phyloP scores from a whole-genome alignment of 2,113 vertebrate genomes.

The Elanoides forficatus region DNA sequence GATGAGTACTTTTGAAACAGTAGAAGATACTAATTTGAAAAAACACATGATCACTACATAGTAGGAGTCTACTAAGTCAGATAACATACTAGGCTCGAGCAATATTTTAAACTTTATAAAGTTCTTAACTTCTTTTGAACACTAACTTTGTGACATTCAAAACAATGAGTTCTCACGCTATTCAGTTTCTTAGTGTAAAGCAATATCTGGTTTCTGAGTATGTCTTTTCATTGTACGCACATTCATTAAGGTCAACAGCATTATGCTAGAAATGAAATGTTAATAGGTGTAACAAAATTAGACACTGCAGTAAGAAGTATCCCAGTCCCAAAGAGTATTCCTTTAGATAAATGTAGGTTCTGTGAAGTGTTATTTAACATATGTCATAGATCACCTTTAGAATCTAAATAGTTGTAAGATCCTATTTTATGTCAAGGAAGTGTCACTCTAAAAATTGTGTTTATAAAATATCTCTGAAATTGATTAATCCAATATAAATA shows the following conservation, averaged over 20 bases:
- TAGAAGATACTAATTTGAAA: neutral
- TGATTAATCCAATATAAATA: neutral
- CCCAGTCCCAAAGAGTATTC: neutral
- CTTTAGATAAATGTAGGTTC: neutral
- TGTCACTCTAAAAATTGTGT: neutral
- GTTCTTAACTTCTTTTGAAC: neutral
- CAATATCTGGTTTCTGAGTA: neutral
- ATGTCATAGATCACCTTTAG: neutral
- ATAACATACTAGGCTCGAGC: neutral
- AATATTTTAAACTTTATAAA: neutral
- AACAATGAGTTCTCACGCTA: neutral
- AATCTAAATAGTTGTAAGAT: neutral
- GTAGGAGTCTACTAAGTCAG: neutral
- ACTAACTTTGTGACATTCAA: neutral
- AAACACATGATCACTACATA: neutral
- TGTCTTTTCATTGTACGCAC: neutral
- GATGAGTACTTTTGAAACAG: neutral
- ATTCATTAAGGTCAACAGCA: neutral
- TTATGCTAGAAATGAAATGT: neutral
- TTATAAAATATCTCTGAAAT: neutral
- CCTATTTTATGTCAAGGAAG: neutral
- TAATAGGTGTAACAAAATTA: neutral
- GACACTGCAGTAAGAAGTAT: neutral
- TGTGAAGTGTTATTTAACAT: neutral
- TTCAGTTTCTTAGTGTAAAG: neutral